Percentiles rank a stretch among this genome's conserved stretches.
phyloP scores from a whole-genome alignment of 2,797 vertebrate species.

The Cyprinodon diabolis region DNA sequence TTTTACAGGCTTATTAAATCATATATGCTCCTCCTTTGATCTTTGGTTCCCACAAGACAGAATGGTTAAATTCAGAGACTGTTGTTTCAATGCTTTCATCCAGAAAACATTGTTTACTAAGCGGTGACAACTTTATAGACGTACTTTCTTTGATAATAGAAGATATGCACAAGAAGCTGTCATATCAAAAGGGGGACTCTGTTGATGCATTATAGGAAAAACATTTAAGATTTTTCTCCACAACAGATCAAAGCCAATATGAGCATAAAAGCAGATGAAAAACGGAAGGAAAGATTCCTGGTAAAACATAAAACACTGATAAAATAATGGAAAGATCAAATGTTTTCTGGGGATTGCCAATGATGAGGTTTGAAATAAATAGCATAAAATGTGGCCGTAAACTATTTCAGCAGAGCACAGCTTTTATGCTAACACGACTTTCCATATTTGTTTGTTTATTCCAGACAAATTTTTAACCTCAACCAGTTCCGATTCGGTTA shows the following conservation, averaged over 20 bases:
- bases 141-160: constrained; percentile 35
- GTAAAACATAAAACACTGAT: constrained; percentile 1
- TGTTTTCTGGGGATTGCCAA: background rate
- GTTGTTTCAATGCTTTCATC: constrained; percentile 38
- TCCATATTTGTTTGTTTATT: constrained; percentile 1
- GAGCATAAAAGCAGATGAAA: background rate
- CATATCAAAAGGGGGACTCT: constrained; percentile 16
- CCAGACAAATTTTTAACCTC: background rate
- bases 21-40: constrained; percentile 46
- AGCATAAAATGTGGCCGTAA: background rate
- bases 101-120: constrained; percentile 47
- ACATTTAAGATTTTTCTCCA: constrained; percentile 10
- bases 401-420: background rate
- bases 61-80: constrained; percentile 36
- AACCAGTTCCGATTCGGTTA: background rate
- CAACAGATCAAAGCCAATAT: constrained; percentile 1
- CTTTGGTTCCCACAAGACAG: constrained; percentile 56
- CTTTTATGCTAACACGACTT: background rate
- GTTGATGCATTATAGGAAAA: constrained; percentile 19
- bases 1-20: constrained; percentile 15
- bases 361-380: background rate
- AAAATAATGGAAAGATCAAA: constrained; percentile 2
- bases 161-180: constrained; percentile 32
- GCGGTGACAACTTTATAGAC: constrained; percentile 39
- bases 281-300: background rate